Evolutionary conservation across 2,113 vertebrate species (phyloP).

Genomic region (Phalacrocorax carbo): DNA sequence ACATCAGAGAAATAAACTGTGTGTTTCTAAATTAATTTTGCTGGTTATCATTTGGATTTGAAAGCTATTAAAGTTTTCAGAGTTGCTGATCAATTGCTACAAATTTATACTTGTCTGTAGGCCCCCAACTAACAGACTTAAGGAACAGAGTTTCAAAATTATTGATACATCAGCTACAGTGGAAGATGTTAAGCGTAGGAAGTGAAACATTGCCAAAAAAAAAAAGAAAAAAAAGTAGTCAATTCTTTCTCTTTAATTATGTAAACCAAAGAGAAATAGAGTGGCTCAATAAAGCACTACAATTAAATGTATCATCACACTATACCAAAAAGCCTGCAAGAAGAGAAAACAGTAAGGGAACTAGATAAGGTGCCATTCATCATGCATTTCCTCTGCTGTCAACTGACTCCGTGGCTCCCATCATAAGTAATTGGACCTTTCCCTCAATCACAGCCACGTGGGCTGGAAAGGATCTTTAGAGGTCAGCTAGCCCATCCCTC

Average conservation of each 20-base stretch:
- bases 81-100: not conserved
- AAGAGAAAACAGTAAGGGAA: not conserved
- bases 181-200: not conserved
- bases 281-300: not conserved
- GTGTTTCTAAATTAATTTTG: not conserved
- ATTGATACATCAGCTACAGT: not conserved
- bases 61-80: not conserved
- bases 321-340: not conserved
- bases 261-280: not conserved
- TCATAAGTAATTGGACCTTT: conserved; percentile 31
- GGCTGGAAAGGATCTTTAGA: conserved; percentile 18
- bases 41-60: not conserved
- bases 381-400: conserved; percentile 44
- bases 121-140: not conserved
- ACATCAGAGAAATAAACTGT: not conserved
- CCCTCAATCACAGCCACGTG: conserved; percentile 34
- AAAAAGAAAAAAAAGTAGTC: not conserved
- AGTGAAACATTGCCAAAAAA: not conserved
- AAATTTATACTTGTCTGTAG: not conserved
- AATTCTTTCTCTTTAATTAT: not conserved
- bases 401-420: not conserved
- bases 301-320: not conserved
- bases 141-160: not conserved
- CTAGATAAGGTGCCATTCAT: conserved; percentile 23
- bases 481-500: conserved; percentile 11